Conservation (phyloP, 2,797 vertebrate genomes). For the Pangasius krempfi region DNA sequence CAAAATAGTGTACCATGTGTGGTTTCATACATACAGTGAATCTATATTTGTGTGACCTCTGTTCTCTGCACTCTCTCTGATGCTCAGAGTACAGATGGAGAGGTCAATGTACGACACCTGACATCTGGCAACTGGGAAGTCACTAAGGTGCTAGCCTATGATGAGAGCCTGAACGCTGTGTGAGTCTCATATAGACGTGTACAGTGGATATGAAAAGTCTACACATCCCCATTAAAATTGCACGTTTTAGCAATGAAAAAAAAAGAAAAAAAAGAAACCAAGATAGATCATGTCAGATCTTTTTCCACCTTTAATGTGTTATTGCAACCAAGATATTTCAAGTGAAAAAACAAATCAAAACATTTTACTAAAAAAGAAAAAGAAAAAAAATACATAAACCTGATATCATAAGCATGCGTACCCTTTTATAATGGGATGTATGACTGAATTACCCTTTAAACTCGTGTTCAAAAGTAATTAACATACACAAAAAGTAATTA, state of each 20-base stretch:
- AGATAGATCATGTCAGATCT: not conserved
- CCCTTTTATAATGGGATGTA: not conserved
- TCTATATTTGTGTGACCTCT: not conserved
- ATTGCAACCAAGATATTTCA: not conserved
- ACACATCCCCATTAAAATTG: not conserved
- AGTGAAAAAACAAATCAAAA: not conserved
- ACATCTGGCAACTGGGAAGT: constrained; percentile 80
- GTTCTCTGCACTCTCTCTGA: constrained; percentile 1
- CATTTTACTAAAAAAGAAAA: not conserved
- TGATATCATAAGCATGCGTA: not conserved
- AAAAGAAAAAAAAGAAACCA: not conserved
- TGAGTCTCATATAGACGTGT: constrained; percentile 55
- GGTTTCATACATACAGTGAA: not conserved
- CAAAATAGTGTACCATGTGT: not conserved
- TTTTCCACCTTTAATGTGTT: not conserved
- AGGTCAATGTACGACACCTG: constrained; percentile 68
- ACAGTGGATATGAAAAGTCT: not conserved
- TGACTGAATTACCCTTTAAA: not conserved
- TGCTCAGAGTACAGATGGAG: constrained; percentile 60
- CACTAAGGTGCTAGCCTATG: constrained; percentile 66
- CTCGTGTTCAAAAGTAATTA: constrained; percentile 5
- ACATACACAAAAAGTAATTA: not conserved
- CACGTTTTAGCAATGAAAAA: not conserved
- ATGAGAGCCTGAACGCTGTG: constrained; percentile 65
- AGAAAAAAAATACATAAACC: not conserved